Base-by-base conservation (phyloP, 2,797 vertebrate species). In the Scolopax rusticola region DNA sequence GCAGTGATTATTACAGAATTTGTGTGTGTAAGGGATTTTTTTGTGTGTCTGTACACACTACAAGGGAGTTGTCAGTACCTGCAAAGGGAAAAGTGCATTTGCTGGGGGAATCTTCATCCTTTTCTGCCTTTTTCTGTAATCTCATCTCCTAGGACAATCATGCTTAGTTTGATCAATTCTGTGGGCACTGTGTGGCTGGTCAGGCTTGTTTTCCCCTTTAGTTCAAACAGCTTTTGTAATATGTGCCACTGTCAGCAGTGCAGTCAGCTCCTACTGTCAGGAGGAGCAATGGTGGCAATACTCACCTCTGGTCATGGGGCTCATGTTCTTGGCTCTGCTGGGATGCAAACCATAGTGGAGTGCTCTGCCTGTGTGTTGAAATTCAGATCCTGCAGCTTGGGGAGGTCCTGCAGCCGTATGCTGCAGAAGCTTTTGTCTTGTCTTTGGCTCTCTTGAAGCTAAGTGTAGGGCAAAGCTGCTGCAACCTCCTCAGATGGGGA, bases 291-390 rank as follows among this genome's bases (percentile, higher is more conserved):
- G 53, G 32, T 14, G 65, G 20, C 23, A 51, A 1, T 41, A 64
- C 41, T 53, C 25, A 15, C 30, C 65, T 78, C 61, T 51, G 32
- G 23, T 16, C 0, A 0, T 12, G 63, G 33, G 28, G 28, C 30
- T 78, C 14, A 3, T 0, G 1, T 32, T 89, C 4, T 43, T 25
- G 36, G 11, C 57, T 64, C 64, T 65, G n/a, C 60, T 74, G 80
- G 53, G 36, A 2, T 74, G n/a, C 33, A 53, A 53, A 81, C n/a
- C 41, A 8, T 0, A 0, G 8, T 3, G 50, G 7, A 30, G 11
- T n/a, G 38, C 28, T 69, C 38, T 75, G 40, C 5, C 3, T 33
- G 2, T 2, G 20, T 23, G 28, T 5, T 40, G 48, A 4, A 15
- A 30, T 9, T 61, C 67, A 67, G 12, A 17, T 51, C 12, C 40